Base-by-base conservation (phyloP, 64 coral and sea anemone species). In the Pocillopora damicornis region DNA sequence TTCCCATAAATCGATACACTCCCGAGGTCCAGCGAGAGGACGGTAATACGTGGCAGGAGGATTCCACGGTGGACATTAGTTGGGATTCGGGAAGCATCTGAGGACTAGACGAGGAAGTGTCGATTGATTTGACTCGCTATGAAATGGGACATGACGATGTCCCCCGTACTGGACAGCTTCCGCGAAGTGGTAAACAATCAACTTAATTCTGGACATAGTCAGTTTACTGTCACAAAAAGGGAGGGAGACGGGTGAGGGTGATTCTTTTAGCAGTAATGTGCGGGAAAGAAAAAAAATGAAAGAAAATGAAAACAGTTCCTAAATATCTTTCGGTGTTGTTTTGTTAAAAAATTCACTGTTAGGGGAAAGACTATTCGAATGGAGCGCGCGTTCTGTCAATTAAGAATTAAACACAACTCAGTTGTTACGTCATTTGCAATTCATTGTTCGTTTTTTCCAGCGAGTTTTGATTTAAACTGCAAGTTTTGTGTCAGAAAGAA, bases 221-320 rank as follows among this genome's bases (percentile, higher is more conserved):
- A 58, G 35, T 86, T 91, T 77, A 42, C 63, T 35, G 59, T 91
- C 11, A 74, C 81, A 13, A 8, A 58, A 64, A 72, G 89, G 1
- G 59, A 91, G 65, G 89, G 81, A 59, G 89, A 91, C 16, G 89
- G 89, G 89, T 91, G 37, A 86, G 81, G n/a, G 25, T 4, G 67
- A 11, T 30, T 23, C 20, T 0, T 71, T 63, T 11, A 23, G 18
- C 67, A 51, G 42, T 1, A 51, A 51, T 51, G 42, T 51, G 42
- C 42, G 7, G 42, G 42, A 51, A 51, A 51, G 30, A 30, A 30
- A 30, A 30, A 30, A 51, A 51, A n/a, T n/a, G n/a, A n/a, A 51
- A 9, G 0, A 30, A 30, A 7, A 51, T 7, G 42, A 51, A 51
- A 51, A 51, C 42, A 51, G 42, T 51, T 51, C 3, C 42, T 7